These are phyloP conservation scores for Odontomyia ornata DNA, from an alignment of 2,888 invertebrate species.

Conservation along the genomic window DNA sequence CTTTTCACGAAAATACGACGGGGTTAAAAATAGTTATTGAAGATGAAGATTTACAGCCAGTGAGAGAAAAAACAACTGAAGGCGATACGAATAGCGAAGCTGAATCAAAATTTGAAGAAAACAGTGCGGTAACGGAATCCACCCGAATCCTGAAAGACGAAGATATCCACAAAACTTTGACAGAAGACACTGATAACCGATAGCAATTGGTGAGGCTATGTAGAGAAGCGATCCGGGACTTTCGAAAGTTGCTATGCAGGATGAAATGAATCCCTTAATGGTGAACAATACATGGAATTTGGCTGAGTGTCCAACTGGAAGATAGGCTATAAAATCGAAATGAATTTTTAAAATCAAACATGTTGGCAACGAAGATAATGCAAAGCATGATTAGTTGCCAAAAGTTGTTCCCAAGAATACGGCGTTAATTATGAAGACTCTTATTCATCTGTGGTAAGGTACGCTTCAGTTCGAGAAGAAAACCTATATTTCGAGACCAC, in stretches of 20 bases:
- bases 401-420: background rate
- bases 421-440: too few species aligned
- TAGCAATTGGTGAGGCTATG: too few species aligned
- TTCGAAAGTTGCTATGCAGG: background rate
- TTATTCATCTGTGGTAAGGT: too few species aligned
- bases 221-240: background rate
- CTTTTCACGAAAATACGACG: background rate
- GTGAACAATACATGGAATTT: background rate
- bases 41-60: conserved; percentile 1
- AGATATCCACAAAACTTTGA: background rate
- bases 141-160: background rate
- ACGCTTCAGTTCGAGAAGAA: too few species aligned
- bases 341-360: background rate
- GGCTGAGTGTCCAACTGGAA: background rate
- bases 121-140: background rate
- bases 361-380: background rate
- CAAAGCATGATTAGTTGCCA: too few species aligned
- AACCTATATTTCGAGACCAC: too few species aligned
- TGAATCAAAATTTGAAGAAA: background rate
- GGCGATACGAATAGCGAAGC: background rate
- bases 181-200: background rate
- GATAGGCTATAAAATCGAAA: background rate
- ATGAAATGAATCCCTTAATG: background rate
- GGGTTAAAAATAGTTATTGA: background rate
- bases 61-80: background rate